Evolutionary conservation across 2,113 vertebrate genomes (phyloP).

Genomic region (Nannospalax galili): DNA sequence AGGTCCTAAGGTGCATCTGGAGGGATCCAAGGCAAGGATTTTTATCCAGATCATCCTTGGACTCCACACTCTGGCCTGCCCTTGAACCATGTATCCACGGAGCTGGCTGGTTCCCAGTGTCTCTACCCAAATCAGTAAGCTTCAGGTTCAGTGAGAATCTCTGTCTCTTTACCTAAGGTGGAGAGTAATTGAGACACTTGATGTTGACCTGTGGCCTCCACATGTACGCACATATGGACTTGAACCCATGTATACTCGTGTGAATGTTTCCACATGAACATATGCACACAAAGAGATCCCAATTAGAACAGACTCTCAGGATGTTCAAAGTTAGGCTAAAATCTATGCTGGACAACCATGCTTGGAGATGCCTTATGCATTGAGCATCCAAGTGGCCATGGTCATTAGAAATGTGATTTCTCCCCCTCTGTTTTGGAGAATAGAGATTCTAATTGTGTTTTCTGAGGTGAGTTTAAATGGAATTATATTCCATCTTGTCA

Average conservation of each 20-base stretch:
- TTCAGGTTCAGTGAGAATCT: too few species aligned
- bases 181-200: not conserved
- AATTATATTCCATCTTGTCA: not conserved
- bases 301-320: not conserved
- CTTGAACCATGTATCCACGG: accelerated
- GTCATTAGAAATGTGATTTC: accelerated
- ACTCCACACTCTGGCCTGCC: accelerated
- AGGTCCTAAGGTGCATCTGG: not conserved
- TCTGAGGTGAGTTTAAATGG: not conserved
- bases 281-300: not conserved
- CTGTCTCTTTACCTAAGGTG: not conserved
- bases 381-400: not conserved
- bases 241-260: not conserved
- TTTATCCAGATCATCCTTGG: not conserved
- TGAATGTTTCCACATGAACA: not conserved
- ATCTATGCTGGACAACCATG: not conserved
- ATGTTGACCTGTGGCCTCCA: not conserved
- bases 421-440: not conserved
- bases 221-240: not conserved
- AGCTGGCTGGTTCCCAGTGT: not conserved
- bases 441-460: not conserved
- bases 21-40: not conserved
- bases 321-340: not conserved
- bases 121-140: not conserved
- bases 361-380: not conserved